Conservation (phyloP, 2,888 invertebrate genomes). For the Esperia sulphurella region DNA sequence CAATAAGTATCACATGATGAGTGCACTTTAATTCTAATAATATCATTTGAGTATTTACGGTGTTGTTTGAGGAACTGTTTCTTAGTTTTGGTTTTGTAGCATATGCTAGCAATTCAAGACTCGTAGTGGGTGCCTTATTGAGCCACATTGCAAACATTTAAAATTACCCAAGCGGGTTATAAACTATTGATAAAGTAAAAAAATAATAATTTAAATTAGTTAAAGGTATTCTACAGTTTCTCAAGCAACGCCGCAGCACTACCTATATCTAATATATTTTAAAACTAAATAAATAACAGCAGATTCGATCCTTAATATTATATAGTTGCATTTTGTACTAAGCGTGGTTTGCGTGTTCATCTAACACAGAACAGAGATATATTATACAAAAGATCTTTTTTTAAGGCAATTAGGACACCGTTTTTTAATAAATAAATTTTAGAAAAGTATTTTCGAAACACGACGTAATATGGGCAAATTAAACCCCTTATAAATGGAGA, state of each 20-base stretch:
- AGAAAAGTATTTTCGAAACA: no score
- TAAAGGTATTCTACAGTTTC: background rate
- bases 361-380: background rate
- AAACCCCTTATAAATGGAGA: no score
- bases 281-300: conserved; percentile 21
- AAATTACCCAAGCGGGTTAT: no score
- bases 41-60: conserved; percentile 1
- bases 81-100: no score
- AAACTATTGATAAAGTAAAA: no score
- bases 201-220: no score
- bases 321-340: conserved; percentile 40
- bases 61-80: conserved; percentile 11
- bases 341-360: conserved; percentile 25
- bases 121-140: no score
- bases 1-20: conserved; percentile 69
- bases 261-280: conserved; percentile 17
- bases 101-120: no score
- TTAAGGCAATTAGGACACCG: no score
- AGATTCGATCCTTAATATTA: conserved; percentile 23
- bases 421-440: no score
- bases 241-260: conserved; percentile 16
- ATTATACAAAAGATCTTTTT: background rate
- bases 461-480: no score
- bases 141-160: no score
- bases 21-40: conserved; percentile 54